Evolutionary conservation across 2,113 vertebrate genomes (phyloP), one percentile per base, ranked within the genome.

Genomic region (Corydoras sp.): DNA sequence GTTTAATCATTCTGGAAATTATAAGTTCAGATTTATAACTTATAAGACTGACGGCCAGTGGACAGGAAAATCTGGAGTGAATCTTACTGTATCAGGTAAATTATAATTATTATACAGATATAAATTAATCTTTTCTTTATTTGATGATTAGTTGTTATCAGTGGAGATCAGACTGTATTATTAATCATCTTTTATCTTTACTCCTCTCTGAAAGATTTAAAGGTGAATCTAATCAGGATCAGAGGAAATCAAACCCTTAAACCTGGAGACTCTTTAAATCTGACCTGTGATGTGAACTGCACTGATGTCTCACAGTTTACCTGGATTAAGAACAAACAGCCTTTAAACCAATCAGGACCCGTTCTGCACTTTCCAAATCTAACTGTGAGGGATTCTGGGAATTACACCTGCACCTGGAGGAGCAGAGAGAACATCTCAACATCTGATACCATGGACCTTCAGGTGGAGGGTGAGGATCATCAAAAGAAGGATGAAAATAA

Each of bases 21-120:
- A 79, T 60, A 63, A 0, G 54, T 81, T 77, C 35, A 77, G 55
- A 71, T 74, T 77, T 68, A 54, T 56, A 31, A 59, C 68, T 18
- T 1, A 18, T 58, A 0, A 0, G 0, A 0, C 2, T 5, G 0
- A 0, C 0, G 11, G 0, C 1, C 10, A 0, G 29, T 81, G 43
- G 60, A 69, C 71, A 54, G 58, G 74, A 50, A 0, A 2, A 0
- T 10, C 6, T 50, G 76, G 68, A 55, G 29, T n/a, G 10, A 8
- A 10, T 12, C 10, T 78, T 49, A 0, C 13, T 54, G 68, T 74
- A 9, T 0, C 24, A 32, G 74, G 79, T 81, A 65, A 76, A 54
- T 53, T 35, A 3, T 55, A 1, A 9, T 30, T 11, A 53, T 18
- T 53, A 63, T 18, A 69, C 2, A 24, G 18, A 24, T 61, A n/a